Evolutionary conservation across 1,140 invertebrate species (phyloP).

Genomic region (Stegodyphus dumicola): DNA sequence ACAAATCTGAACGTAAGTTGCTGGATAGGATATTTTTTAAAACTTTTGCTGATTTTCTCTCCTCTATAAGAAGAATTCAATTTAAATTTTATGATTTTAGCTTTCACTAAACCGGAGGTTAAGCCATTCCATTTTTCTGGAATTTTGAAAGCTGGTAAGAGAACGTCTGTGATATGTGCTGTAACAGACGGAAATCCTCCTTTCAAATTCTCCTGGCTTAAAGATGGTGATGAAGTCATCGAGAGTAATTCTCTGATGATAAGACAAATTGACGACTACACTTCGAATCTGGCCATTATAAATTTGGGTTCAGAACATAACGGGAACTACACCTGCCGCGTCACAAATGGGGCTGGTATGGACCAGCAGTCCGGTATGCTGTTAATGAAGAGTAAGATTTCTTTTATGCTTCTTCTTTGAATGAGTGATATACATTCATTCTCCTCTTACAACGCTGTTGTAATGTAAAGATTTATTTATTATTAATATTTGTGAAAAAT

Average conservation of each 20-base stretch:
- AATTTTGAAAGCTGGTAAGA: slow-evolving; percentile 78
- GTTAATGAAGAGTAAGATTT: slow-evolving; percentile 3
- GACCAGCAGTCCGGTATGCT: slow-evolving; percentile 7
- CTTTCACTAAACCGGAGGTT: slow-evolving; percentile 31
- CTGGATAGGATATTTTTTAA: too few relatives aligned
- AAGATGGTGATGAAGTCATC: slow-evolving; percentile 49
- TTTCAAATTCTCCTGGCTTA: slow-evolving; percentile 62
- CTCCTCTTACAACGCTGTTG: too few relatives aligned
- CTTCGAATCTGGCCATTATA: slow-evolving; percentile 64
- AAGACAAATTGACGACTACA: slow-evolving; percentile 65
- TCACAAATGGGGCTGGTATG: slow-evolving; percentile 47
- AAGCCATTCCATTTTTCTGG: slow-evolving; percentile 51
- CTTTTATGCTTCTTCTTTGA: too few relatives aligned
- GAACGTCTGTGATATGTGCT: slow-evolving; percentile 71
- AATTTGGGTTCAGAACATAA: slow-evolving; percentile 46
- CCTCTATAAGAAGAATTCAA: too few relatives aligned
- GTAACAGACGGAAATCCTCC: slow-evolving; percentile 62
- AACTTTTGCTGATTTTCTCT: too few relatives aligned
- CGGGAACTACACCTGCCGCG: slow-evolving; percentile 63
- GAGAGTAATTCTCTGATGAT: not conserved
- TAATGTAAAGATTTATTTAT: too few relatives aligned
- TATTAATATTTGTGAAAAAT: too few relatives aligned
- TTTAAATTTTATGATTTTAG: not conserved
- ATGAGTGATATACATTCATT: too few relatives aligned
- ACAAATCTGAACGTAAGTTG: not conserved